Base-by-base conservation (phyloP, 2,113 vertebrate species). In the Percina caprodes region DNA sequence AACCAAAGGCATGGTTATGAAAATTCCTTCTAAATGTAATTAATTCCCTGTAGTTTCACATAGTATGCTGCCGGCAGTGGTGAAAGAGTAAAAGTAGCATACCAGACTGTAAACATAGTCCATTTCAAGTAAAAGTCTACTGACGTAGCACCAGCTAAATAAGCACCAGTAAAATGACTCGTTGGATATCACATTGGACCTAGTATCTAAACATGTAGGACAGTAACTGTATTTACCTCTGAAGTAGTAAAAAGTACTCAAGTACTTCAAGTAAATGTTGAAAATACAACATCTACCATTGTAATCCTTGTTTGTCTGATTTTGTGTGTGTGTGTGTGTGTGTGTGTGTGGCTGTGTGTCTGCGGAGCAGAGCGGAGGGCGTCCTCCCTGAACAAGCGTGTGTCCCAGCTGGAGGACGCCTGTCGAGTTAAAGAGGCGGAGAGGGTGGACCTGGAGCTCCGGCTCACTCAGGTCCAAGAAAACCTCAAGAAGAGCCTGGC, bases 401-500 rank as follows among this genome's bases (percentile, higher is more conserved):
- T 97, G 73, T 88, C 86, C 0, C 74, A 74, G 82, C 88, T 99
- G 83, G 98, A 99, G 73, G 96, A 97, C 42, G 92, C 94, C 30
- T 99, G 98, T 75, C 95, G 95, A 61, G 92, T 77, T 1, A 98
- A 97, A 84, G 98, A 99, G 86, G 89, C 95, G 0, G 93, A 93
- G 6, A 94, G 97, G 0, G 97, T 99, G 0, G 97, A 99, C 77
- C 91, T 99, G 88, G 98, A 99, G 90, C 96, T 99, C 30, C 92
- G 88, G 87, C 95, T 99, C 19, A 96, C 95, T 0, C 95, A 96
- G 55, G 98, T 98, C 85, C 98, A 98, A 90, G 98, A 99, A 81
- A 96, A 94, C 86, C 91, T 99, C 30, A 98, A 97, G 89, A 97
- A 97, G 92, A 97, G 97, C 0, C 90, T 96, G 89, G 96, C 97